Conservation (phyloP, 1,140 invertebrate genomes). For the Bombus confusus region DNA sequence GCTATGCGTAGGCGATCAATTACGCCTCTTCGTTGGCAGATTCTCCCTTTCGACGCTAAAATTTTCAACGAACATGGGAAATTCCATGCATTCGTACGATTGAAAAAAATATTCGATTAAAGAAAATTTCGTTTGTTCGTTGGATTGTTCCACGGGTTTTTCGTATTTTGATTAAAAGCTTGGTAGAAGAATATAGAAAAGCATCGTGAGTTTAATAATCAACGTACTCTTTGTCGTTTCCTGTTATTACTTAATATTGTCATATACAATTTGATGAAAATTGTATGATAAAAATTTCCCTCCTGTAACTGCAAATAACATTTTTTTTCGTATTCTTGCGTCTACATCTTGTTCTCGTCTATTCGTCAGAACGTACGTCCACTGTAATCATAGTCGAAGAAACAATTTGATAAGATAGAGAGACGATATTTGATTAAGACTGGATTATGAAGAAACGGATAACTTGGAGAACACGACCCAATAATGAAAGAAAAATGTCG, state of each 20-base stretch:
- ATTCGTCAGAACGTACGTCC: neutral
- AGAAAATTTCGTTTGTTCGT: neutral
- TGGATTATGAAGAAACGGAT: neutral
- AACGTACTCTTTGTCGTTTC: neutral
- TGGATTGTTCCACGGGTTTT: too few species aligned
- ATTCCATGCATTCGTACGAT: neutral
- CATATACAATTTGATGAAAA: neutral
- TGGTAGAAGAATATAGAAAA: neutral
- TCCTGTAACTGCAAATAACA: neutral
- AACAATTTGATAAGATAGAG: too few species aligned
- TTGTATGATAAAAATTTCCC: neutral
- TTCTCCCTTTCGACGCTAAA: neutral
- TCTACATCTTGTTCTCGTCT: neutral
- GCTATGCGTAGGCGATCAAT: slow-evolving; percentile 20
- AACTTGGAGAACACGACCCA: neutral
- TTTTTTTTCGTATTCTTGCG: neutral
- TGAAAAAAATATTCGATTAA: neutral
- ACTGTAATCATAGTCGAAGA: too few species aligned
- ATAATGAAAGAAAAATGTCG: neutral
- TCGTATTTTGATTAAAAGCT: neutral
- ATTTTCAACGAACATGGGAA: neutral
- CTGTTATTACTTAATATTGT: too few species aligned
- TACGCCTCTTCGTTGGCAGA: neutral
- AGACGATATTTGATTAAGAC: too few species aligned
- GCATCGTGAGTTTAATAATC: neutral